Evolutionary conservation across 2,113 vertebrate species (phyloP).

Genomic region (Albula goreensis): DNA sequence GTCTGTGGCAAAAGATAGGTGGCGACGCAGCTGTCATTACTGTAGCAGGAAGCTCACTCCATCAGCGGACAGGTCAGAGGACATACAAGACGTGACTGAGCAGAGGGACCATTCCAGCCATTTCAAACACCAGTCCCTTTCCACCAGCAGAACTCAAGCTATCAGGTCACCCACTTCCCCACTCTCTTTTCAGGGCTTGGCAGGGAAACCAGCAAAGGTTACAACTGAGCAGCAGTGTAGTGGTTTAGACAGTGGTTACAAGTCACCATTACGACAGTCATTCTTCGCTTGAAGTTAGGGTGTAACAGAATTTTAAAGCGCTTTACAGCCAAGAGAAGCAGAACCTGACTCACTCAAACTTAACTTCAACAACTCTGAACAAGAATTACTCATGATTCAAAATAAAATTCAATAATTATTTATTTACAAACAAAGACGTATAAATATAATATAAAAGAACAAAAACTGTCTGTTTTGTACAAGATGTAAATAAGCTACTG

Average conservation of each 20-base stretch:
- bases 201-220: neutral
- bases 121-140: too few relatives aligned
- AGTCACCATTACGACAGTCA: neutral
- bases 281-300: too few relatives aligned
- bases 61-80: too few relatives aligned
- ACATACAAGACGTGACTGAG: too few relatives aligned
- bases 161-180: neutral
- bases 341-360: neutral
- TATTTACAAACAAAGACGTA: constrained; percentile 53
- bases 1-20: too few relatives aligned
- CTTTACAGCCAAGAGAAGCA: neutral
- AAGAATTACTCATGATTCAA: neutral
- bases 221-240: too few relatives aligned
- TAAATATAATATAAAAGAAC: constrained; percentile 37
- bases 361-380: neutral
- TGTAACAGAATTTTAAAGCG: neutral
- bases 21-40: too few relatives aligned
- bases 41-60: too few relatives aligned
- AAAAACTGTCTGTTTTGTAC: neutral
- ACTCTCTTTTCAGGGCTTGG: neutral
- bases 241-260: neutral
- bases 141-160: too few relatives aligned
- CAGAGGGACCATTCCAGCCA: too few relatives aligned
- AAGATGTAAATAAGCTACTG: constrained; percentile 17
- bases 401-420: constrained; percentile 30